Base-by-base conservation (phyloP, 2,888 invertebrate genomes). In the Netelia inedita region DNA sequence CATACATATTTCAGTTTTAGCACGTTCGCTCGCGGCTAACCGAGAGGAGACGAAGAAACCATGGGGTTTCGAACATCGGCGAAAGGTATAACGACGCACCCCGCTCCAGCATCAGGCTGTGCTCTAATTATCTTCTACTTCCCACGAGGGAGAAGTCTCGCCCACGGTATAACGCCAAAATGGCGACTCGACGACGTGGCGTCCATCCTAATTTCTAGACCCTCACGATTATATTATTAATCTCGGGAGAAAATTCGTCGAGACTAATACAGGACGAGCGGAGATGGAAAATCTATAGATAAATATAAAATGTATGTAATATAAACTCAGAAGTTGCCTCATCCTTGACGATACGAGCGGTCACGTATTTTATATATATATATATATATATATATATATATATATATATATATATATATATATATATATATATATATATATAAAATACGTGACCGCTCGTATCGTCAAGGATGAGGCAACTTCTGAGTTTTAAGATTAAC, bases 201-300 rank as follows among this genome's bases (percentile, higher is more conserved):
- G 89, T 87, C 88, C 84, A 88, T 87, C 85, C 88, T 88, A 90
- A 91, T 91, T 84, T 89, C 85, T 79, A 86, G 83, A 86, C 75
- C 75, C 82, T 72, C 85, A 55, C 88, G 90, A 90, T 91, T 91
- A 89, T 89, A 89, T 91, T 91, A 91, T 91, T 91, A 90, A 91
- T 90, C 88, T 87, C 87, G 11, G n/a, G 81, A 69, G 57, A 19
- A 14, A 46, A 46, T 3, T 46, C 14, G 46, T 14, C 46, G 46
- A 14, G 14, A 46, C 46, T 46, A 46, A 46, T 14, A 46, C 63
- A 50, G 50, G 59, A 72, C 21, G 50, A 50, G 11, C 46, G 46
- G 16, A 63, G 28, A 11, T 35, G 28, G 63, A n/a, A 61, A 43
- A 50, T 35, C 35, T 50, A 10, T 63, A 35, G n/a, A n/a, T n/a